Base-by-base conservation (phyloP, 2,113 vertebrate genomes). In the Siphamia tubifer region DNA sequence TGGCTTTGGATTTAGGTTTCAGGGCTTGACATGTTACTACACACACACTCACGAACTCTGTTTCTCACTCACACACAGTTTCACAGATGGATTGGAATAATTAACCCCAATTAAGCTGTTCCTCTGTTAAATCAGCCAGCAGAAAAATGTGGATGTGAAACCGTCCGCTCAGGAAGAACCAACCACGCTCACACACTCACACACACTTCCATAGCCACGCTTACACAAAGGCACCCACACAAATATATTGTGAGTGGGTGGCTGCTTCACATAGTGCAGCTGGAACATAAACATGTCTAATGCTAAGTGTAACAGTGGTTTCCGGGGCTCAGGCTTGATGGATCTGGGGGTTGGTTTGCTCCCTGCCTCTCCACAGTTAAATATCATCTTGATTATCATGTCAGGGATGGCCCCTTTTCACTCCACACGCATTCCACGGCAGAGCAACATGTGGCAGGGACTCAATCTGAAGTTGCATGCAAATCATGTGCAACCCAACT, bases 101-200 rank as follows among this genome's bases (percentile, higher is more conserved):
- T 92, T 89, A 90, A 86, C 82, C 82, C 73, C 81, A 89, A 90
- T 90, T 87, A 87, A 89, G 80, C 82, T 48, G 63, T 83, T 91
- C 78, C 82, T 85, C 81, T 75, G 72, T 83, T 86, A 83, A 84
- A 86, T 86, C 85, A 85, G 80, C 80, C 74, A 45, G 71, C 68
- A 78, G 77, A 74, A 75, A 82, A 81, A 89, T 85, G 83, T 80
- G 87, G 79, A 84, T 48, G 75, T 84, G 77, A 82, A 86, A 84
- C 71, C 58, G 51, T 85, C 71, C 62, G 24, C 78, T 80, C 76
- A 68, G 74, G 64, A 79, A 78, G 70, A 82, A 70, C 30, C 52
- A 58, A n/a, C 42, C 70, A 42, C 23, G 5, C 58, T 64, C 12
- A 49, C 17, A 70, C 30, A 49, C 51, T 68, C 60, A 32, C 25